These are phyloP conservation scores for Hippopotamus amphibius DNA, from an alignment of 2,113 vertebrate species.

Conservation along the genomic window DNA sequence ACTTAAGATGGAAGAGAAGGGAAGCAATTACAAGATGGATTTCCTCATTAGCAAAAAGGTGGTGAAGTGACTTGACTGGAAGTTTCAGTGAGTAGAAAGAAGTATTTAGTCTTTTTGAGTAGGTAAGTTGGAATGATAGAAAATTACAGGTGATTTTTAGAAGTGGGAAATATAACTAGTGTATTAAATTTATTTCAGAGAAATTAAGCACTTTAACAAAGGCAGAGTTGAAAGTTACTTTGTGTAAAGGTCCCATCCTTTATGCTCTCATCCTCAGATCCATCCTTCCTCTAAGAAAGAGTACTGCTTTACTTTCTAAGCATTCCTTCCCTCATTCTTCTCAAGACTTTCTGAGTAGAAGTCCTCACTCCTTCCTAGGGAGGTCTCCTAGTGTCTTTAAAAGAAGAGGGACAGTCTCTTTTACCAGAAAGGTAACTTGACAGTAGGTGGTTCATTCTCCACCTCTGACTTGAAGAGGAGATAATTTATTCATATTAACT, in stretches of 20 bases:
- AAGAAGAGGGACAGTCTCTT: not conserved
- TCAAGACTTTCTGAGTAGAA: not conserved
- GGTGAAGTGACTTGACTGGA: not conserved
- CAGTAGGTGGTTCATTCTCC: not conserved
- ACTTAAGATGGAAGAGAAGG: not conserved
- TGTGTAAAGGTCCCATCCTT: not conserved
- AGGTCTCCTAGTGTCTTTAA: not conserved
- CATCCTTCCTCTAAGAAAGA: not conserved
- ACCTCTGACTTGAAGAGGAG: not conserved
- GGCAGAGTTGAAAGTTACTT: not conserved
- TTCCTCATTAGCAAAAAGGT: not conserved
- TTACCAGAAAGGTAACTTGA: not conserved
- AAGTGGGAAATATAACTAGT: not conserved
- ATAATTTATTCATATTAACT: not conserved
- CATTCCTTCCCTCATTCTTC: not conserved
- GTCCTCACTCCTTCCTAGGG: not conserved
- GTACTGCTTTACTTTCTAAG: not conserved
- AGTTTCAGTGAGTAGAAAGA: not conserved
- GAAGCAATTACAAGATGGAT: not conserved
- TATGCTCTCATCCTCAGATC: not conserved
- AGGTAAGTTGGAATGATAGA: not conserved
- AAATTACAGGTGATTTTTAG: not conserved
- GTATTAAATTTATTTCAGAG: not conserved
- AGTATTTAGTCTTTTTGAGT: not conserved
- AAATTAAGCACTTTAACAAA: not conserved